Base-by-base conservation (phyloP, 1,140 invertebrate genomes). In the Archivesica marissinica region DNA sequence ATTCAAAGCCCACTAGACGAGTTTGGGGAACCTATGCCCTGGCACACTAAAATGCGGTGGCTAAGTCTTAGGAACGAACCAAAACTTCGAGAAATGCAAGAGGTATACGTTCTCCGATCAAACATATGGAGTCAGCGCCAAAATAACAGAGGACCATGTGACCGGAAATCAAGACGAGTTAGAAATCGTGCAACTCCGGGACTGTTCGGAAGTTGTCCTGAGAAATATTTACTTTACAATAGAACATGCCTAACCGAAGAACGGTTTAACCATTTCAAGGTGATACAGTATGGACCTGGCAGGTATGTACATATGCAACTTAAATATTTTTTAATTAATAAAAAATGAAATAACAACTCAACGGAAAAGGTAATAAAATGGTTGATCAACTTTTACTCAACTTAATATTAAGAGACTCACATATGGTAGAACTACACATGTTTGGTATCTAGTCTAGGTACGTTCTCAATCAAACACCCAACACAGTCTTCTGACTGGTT, bases 11-110 rank as follows among this genome's bases (percentile, higher is more conserved):
- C 86, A 3, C 61, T 82, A 13, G 77, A 77, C 23, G 85, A 86
- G 30, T 68, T 39, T 52, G 88, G 88, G 1, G 77, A 77, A 17
- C 82, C 85, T 0, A 75, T 82, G 81, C 81, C 88, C 9, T 91
- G 90, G 90, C 83, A 76, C 13, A 91, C 90, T 20, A 68, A 81
- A 30, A 86, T 87, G n/a, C 89, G 88, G 88, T 88, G 88, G 87
- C 83, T 91, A 11, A 87, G 87, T 44, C 78, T 91, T 1, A 81
- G 88, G 1, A 82, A 89, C 52, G 77, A 54, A 25, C 88, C 88
- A 0, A 89, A 88, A 59, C 87, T 85, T 76, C 75, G 86, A n/a
- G 86, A 91, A 80, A 91, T 88, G 59, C 90, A 91, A 50, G 90
- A 91, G 15, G 87, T 91, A 20, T 89, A 84, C 39, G 86, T 91